Base-by-base conservation (phyloP, 2,113 vertebrate genomes). In the Stigmatopora argus region DNA sequence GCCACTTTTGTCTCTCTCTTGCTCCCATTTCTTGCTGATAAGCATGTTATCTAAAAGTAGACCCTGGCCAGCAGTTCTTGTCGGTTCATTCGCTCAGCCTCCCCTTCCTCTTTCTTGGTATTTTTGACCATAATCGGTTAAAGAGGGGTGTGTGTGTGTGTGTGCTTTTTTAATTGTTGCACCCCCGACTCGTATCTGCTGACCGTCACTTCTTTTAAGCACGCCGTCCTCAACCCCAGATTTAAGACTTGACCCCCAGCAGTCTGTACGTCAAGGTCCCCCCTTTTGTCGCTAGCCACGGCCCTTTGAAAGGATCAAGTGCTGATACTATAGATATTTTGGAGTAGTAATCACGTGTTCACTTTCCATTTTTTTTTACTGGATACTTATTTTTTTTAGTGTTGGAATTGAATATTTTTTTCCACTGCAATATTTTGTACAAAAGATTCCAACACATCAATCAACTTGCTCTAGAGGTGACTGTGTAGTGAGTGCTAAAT, bases 181-280 rank as follows among this genome's bases (percentile, higher is more conserved):
- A 66, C 61, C 49, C 63, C 68, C 66, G 31, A 75, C 8, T 41
- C n/a, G 53, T 80, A 81, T 89, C 80, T 88, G 85, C 83, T 82
- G 88, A 89, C 80, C 86, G 84, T 87, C 83, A 88, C 75, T 85
- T 86, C 84, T 68, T 83, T 83, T 83, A 79, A 87, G 71, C 56
- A 44, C 23, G 66, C 70, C 66, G 77, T 80, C 78, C 67, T 84
- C 78, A 77, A 68, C 67, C 65, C 47, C 17, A 57, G 15, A 17
- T 67, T 57, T 78, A 68, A 64, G 62, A 67, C 64, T 70, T 71
- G 70, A 67, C 49, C 79, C 47, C 79, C 47, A 63, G 53, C 62
- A 71, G 53, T 75, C 49, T 62, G 34, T 59, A 65, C 75, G 57
- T 64, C 71, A 70, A 72, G 70, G 72, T 74, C 72, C 57, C 21